Percentiles rank a stretch among this genome's conserved stretches.
Evolutionary conservation across 1,140 invertebrate species (phyloP).

Genomic region (Neelides sp.): DNA sequence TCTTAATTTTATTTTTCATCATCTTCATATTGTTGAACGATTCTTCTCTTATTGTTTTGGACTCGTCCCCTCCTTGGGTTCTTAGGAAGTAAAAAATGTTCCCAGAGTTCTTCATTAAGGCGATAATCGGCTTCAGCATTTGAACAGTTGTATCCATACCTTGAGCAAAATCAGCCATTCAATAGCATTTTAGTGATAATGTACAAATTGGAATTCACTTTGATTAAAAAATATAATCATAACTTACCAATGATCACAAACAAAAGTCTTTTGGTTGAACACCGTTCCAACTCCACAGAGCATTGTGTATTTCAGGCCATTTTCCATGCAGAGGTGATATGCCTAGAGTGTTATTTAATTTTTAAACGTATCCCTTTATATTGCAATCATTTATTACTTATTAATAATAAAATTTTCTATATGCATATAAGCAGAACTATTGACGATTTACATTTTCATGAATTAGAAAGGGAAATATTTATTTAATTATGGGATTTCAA

Average conservation of each 20-base stretch:
- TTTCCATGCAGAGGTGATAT: constrained; percentile 27
- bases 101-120: constrained; percentile 18
- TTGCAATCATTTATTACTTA: neutral
- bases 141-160: constrained; percentile 27
- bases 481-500: too few species aligned
- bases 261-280: constrained; percentile 26
- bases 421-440: neutral
- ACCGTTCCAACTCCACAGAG: constrained; percentile 28
- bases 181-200: too few species aligned
- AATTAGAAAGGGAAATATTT: too few species aligned
- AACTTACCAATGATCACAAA: constrained; percentile 31
- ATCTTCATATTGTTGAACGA: too few species aligned
- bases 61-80: too few species aligned
- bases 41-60: too few species aligned
- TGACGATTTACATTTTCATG: too few species aligned
- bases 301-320: constrained; percentile 24
- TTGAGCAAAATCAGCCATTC: too few species aligned
- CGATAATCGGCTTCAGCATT: constrained; percentile 24
- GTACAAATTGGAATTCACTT: too few species aligned
- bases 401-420: neutral
- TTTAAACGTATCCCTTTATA: neutral
- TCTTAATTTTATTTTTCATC: too few species aligned
- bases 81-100: constrained; percentile 10
- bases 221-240: too few species aligned
- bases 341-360: constrained; percentile 10